phyloP scores from a whole-genome alignment of 2,888 invertebrate species.

The Lepidochitona cinerea region DNA sequence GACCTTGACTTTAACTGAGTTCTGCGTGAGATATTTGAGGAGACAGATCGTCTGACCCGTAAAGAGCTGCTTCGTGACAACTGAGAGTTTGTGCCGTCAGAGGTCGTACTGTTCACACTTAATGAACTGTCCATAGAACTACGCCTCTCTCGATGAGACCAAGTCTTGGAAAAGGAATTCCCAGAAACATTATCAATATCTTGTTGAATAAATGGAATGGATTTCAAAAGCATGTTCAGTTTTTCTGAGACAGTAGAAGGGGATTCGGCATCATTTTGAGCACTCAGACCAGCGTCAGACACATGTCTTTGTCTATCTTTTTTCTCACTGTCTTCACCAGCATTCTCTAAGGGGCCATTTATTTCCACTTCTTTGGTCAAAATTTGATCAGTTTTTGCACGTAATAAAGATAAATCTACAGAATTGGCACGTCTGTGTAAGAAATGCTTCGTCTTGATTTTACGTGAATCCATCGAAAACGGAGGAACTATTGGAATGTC shows the following conservation, averaged over 20 bases:
- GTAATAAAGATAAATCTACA: conserved; percentile 25
- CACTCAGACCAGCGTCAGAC: background rate
- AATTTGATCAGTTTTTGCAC: background rate
- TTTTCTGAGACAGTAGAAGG: conserved; percentile 61
- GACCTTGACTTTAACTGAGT: too few species aligned
- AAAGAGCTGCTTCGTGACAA: background rate
- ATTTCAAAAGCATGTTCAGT: conserved; percentile 51
- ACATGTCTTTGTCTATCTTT: background rate
- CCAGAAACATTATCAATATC: background rate
- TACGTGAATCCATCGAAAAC: conserved; percentile 19
- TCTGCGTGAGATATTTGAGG: too few species aligned
- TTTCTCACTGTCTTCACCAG: background rate
- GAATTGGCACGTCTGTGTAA: conserved; percentile 44
- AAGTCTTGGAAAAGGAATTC: background rate
- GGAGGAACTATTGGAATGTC: conserved; percentile 56
- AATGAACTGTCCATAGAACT: background rate
- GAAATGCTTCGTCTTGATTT: background rate
- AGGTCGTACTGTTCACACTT: too few species aligned
- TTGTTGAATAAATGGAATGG: conserved; percentile 36
- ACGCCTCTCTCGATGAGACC: background rate
- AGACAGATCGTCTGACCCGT: background rate
- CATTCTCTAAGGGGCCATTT: background rate
- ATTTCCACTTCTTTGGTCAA: background rate
- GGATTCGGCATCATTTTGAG: conserved; percentile 35
- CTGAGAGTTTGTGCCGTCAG: too few species aligned